Percentiles rank a stretch among this genome's conserved stretches.
These are phyloP conservation scores for Melanotaenia duboulayi DNA, from an alignment of 2,113 vertebrate genomes.

Conservation along the genomic window DNA sequence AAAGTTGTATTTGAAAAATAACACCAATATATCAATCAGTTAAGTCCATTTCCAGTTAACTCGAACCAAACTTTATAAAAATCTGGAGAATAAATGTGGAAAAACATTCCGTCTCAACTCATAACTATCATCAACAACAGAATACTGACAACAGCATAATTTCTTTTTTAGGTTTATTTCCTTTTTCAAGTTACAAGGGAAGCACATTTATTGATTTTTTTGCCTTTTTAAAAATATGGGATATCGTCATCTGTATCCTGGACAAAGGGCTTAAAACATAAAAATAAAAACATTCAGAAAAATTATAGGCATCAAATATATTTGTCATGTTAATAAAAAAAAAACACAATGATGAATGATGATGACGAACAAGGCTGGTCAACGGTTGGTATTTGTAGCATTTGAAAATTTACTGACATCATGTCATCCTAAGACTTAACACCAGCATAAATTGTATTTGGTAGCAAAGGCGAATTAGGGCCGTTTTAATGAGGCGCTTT, in stretches of 20 bases:
- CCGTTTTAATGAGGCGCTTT: neutral
- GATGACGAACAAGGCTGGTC: conserved; percentile 39
- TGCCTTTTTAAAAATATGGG: conserved; percentile 60
- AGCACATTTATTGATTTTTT: conserved; percentile 76
- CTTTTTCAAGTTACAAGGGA: conserved; percentile 78
- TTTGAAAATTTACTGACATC: conserved; percentile 43
- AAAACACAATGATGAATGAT: conserved; percentile 41
- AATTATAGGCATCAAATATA: conserved; percentile 74
- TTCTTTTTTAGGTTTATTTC: conserved; percentile 60
- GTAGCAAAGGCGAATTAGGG: conserved; percentile 35
- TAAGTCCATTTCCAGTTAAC: neutral
- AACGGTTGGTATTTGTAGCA: conserved; percentile 38
- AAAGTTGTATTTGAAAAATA: neutral
- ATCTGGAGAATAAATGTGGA: no score
- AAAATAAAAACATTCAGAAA: conserved; percentile 65
- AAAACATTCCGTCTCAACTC: no score
- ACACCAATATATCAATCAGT: no score
- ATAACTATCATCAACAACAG: neutral
- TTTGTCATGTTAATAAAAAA: conserved; percentile 52
- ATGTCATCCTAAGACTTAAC: conserved; percentile 34
- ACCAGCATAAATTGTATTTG: conserved; percentile 38
- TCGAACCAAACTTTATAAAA: neutral
- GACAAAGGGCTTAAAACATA: conserved; percentile 53
- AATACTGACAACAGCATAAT: neutral
- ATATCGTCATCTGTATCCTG: conserved; percentile 60